phyloP scores from a whole-genome alignment of 2,113 vertebrate genomes.

The Delphinus delphis region DNA sequence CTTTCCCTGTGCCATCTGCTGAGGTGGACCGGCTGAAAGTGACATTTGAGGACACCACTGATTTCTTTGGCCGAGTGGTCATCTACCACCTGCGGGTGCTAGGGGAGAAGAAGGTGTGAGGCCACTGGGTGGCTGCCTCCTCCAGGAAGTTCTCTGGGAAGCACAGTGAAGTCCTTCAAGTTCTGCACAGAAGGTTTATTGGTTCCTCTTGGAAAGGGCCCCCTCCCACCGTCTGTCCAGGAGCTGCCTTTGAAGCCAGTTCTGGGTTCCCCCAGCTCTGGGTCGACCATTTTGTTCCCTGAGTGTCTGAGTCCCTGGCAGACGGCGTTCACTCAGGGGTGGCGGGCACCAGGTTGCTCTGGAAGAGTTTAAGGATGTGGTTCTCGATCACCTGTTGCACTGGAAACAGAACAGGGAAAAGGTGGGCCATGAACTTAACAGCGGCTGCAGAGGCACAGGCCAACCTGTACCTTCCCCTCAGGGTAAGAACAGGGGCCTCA shows the following conservation, averaged over 20 bases:
- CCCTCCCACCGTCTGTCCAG: constrained; percentile 39
- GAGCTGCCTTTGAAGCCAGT: constrained; percentile 62
- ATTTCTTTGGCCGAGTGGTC: constrained; percentile 96
- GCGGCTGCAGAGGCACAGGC: too few species aligned
- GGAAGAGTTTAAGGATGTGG: constrained; percentile 89
- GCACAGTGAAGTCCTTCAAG: neutral
- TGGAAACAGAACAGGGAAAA: constrained; percentile 64
- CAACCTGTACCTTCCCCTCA: too few species aligned
- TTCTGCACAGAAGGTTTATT: constrained; percentile 72
- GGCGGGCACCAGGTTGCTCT: constrained; percentile 66
- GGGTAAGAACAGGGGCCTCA: neutral
- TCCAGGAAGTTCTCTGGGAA: neutral
- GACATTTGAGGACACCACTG: constrained; percentile 91
- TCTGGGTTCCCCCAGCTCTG: constrained; percentile 15
- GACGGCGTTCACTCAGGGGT: constrained; percentile 41
- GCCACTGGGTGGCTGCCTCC: neutral
- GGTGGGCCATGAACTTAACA: fast-evolving
- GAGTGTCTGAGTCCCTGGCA: constrained; percentile 39
- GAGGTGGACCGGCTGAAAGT: constrained; percentile 90
- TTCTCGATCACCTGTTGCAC: constrained; percentile 93
- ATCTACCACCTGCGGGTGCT: constrained; percentile 93
- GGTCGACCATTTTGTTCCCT: constrained; percentile 41
- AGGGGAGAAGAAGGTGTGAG: constrained; percentile 85
- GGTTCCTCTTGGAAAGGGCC: neutral
- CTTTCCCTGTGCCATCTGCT: constrained; percentile 89